Evolutionary conservation across 2,888 invertebrate genomes (phyloP), one percentile per base, ranked within the genome.

Genomic region (Orchesella flavescens): DNA sequence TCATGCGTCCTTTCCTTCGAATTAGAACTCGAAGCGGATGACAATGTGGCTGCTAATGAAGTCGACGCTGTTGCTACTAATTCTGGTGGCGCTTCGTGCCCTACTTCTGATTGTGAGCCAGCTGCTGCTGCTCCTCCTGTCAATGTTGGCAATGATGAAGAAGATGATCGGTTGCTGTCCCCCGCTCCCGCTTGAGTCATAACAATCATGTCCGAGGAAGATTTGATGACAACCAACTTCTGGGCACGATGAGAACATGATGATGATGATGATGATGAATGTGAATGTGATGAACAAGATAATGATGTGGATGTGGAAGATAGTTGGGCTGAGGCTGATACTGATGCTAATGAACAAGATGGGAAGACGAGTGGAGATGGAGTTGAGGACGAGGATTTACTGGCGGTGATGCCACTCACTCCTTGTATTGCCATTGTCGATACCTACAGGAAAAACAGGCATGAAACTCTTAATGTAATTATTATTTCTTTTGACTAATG

Each of bases 351-450:
- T 66, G 66, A 43, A 63, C 15, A 57, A 17, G 57, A 57, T n/a
- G 63, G 24, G 34, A 34, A 34, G 7, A 7, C 34, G 34, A 34
- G 34, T 4, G 34, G 34, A 34, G 34, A 2, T 34, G 34, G 34
- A 12, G 63, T n/a, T 24, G 24, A 46, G 2, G 49, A 69, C 9
- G 24, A 15, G 49, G 49, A 23, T 44, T 24, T 21, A 21, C 15
- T 53, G 34, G 21, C 34, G 23, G 24, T 17, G 65, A 12, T 75
- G 49, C 7, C 5, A 34, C 57, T 57, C 24, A 76, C 76, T 76
- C 76, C 61, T 76, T 76, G 76, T 76, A 76, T 19, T 34, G 24
- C 76, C 76, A 76, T 61, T 76, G 76, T 34, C 76, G 76, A 57
- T 76, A 76, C 43, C 69, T 69, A 69, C 53, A 53, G n/a, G 2